phyloP scores from a whole-genome alignment of 2,113 vertebrate species.

The Leucoraja erinaceus region DNA sequence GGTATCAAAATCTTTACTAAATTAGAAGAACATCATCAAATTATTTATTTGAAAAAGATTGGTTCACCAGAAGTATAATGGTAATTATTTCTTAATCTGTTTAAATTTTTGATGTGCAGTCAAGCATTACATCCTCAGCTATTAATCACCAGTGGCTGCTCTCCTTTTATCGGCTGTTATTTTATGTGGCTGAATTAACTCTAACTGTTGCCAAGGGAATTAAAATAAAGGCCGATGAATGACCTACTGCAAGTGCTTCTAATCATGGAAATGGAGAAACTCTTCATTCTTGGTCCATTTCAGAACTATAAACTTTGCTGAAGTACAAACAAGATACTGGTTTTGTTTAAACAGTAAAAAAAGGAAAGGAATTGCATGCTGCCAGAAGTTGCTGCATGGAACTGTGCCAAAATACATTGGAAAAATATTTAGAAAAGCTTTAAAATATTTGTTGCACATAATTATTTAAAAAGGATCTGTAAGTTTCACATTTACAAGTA shows the following conservation, averaged over 20 bases:
- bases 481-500: conserved; percentile 15
- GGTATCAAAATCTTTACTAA: neutral
- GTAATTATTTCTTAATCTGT: conserved; percentile 53
- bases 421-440: conserved; percentile 37
- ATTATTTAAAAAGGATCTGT: conserved; percentile 28
- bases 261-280: conserved; percentile 20
- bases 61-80: conserved; percentile 49
- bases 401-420: conserved; percentile 20
- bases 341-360: conserved; percentile 2
- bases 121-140: conserved; percentile 49
- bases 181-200: conserved; percentile 32
- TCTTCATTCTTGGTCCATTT: conserved; percentile 18
- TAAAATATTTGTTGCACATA: conserved; percentile 29
- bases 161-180: conserved; percentile 9
- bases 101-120: conserved; percentile 48
- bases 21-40: neutral
- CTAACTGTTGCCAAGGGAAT: conserved; percentile 27
- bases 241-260: conserved; percentile 25
- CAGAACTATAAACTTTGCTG: neutral
- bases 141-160: conserved; percentile 48
- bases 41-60: conserved; percentile 46
- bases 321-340: conserved; percentile 13
- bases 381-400: neutral
- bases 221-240: conserved; percentile 6
- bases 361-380: neutral